Conservation (phyloP, 2,113 vertebrate species). For the Odocoileus virginianus region DNA sequence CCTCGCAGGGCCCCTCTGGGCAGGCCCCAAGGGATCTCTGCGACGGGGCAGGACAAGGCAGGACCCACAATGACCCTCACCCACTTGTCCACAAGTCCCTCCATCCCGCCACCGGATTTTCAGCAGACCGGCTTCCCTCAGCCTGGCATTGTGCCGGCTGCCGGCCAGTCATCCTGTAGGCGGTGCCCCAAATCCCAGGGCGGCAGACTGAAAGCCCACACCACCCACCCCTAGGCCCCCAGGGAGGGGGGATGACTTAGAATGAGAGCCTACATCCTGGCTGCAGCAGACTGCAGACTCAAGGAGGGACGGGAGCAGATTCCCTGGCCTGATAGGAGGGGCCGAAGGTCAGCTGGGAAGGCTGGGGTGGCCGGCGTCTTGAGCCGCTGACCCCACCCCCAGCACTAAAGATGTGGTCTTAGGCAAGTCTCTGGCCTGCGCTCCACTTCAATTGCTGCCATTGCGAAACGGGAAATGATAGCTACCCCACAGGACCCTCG, state of each 20-base stretch:
- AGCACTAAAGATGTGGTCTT: no score
- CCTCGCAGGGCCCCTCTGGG: background rate
- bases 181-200: background rate
- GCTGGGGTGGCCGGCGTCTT: fast-evolving
- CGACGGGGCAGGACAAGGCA: no score
- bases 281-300: background rate
- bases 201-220: background rate
- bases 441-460: background rate
- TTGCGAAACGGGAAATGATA: background rate
- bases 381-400: background rate
- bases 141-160: background rate
- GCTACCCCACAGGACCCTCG: background rate
- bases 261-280: background rate
- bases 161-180: background rate
- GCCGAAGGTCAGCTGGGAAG: background rate
- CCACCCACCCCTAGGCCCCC: background rate
- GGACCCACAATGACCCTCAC: background rate
- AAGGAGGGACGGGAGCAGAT: background rate
- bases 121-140: background rate
- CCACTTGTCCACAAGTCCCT: background rate
- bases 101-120: background rate
- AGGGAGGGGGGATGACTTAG: background rate
- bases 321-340: background rate
- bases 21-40: background rate
- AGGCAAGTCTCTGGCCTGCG: background rate